These are phyloP conservation scores for Nettapus auritus DNA, from an alignment of 2,113 vertebrate species.

Conservation along the genomic window DNA sequence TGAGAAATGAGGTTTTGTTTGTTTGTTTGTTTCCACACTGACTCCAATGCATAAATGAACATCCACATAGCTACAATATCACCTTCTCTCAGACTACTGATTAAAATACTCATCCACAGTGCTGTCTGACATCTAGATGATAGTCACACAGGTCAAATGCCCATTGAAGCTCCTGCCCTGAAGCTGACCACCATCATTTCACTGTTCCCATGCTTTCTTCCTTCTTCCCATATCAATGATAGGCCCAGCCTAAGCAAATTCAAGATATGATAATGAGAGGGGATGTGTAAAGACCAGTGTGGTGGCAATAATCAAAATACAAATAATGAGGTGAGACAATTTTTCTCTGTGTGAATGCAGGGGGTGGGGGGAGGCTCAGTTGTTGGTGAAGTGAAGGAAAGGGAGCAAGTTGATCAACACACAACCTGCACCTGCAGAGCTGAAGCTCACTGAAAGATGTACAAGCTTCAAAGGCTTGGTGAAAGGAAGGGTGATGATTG, in stretches of 20 bases:
- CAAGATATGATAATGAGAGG: neutral
- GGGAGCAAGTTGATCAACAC: neutral
- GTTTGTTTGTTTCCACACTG: neutral
- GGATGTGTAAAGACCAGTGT: neutral
- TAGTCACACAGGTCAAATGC: neutral
- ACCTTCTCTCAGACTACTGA: neutral
- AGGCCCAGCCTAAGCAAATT: neutral
- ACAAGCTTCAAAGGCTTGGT: neutral
- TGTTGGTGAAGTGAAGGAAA: neutral
- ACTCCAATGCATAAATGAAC: neutral
- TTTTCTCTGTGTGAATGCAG: neutral
- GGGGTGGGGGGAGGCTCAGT: neutral
- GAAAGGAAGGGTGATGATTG: neutral
- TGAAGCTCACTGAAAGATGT: neutral
- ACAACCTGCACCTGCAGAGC: neutral
- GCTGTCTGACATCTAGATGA: neutral
- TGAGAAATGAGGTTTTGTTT: neutral
- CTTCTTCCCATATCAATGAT: neutral
- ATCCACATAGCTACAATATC: neutral
- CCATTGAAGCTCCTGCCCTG: neutral
- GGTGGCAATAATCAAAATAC: neutral
- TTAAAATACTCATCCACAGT: neutral
- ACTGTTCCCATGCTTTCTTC: neutral
- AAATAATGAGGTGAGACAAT: neutral
- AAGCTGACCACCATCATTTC: neutral